Evolutionary conservation across 1,140 invertebrate species (phyloP).

Genomic region (Coelopa frigida): DNA sequence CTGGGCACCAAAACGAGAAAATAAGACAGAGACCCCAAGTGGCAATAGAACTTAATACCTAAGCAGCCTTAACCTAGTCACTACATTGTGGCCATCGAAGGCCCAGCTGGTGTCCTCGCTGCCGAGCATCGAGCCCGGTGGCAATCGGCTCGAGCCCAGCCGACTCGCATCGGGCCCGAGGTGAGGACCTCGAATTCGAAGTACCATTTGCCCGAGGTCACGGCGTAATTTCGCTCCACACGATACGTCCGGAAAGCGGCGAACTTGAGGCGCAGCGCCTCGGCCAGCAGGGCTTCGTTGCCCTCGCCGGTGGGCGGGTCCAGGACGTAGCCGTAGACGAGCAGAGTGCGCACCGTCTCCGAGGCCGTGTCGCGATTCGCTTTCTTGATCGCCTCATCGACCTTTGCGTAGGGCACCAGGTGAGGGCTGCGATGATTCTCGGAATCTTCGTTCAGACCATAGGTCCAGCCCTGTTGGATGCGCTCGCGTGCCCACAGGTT

Average conservation of each 20-base stretch:
- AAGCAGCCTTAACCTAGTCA: too few relatives aligned
- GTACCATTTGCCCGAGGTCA: constrained; percentile 96
- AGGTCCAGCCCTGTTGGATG: constrained; percentile 98
- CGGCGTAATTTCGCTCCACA: constrained; percentile 94
- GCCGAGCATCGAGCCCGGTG: constrained; percentile 81
- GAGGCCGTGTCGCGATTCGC: constrained; percentile 95
- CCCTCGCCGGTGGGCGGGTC: constrained; percentile 95
- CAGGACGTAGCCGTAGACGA: constrained; percentile 95
- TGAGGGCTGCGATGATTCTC: constrained; percentile 91
- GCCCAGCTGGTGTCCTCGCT: constrained; percentile 94
- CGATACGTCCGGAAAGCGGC: constrained; percentile 82
- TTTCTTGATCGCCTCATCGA: constrained; percentile 97
- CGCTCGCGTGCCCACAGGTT: constrained; percentile 98
- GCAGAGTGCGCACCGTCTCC: constrained; percentile 89
- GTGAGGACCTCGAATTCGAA: constrained; percentile 97
- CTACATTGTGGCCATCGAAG: constrained; percentile 95
- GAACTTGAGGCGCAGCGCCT: constrained; percentile 65
- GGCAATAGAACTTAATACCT: too few relatives aligned
- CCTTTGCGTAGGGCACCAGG: constrained; percentile 93
- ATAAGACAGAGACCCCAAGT: too few relatives aligned
- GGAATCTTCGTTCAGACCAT: constrained; percentile 93
- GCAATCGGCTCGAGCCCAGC: constrained; percentile 88
- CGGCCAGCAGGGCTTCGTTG: constrained; percentile 71
- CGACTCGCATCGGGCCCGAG: constrained; percentile 90
- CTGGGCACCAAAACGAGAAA: too few relatives aligned